Percentiles rank a stretch among this genome's conserved stretches.
Evolutionary conservation across 1,140 invertebrate species (phyloP).

Genomic region (Babylonia areolata): DNA sequence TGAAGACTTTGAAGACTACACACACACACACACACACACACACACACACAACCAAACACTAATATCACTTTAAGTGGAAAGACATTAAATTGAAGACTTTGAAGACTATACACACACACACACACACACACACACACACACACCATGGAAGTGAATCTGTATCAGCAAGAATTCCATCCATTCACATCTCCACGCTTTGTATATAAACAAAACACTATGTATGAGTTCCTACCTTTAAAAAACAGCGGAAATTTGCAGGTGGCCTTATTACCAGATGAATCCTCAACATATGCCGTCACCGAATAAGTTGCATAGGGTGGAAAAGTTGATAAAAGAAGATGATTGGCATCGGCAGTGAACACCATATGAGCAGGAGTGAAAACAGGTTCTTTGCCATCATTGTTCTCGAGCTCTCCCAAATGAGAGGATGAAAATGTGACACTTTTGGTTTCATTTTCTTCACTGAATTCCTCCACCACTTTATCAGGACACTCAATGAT

Average conservation of each 20-base stretch:
- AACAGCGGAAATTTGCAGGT: background rate
- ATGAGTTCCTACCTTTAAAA: background rate
- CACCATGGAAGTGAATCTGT: background rate
- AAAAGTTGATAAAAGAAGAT: background rate
- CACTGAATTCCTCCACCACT: background rate
- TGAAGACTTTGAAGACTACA: too few species aligned
- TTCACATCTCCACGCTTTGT: background rate
- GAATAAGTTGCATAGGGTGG: background rate
- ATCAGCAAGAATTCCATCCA: too few species aligned
- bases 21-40: background rate
- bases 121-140: constrained; percentile 31
- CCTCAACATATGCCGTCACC: background rate
- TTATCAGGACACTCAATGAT: background rate
- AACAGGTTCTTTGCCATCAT: too few species aligned
- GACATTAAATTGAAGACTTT: too few species aligned
- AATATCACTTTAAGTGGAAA: too few species aligned
- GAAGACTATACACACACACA: constrained; percentile 3
- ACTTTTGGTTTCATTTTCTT: too few species aligned
- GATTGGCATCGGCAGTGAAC: background rate
- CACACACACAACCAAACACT: background rate
- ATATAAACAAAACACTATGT: background rate
- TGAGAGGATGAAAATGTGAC: too few species aligned
- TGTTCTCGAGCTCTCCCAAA: too few species aligned
- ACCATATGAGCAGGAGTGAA: background rate
- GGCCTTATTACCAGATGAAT: background rate